Evolutionary conservation across 2,797 vertebrate species (phyloP).

Genomic region (Ceryle rudis): DNA sequence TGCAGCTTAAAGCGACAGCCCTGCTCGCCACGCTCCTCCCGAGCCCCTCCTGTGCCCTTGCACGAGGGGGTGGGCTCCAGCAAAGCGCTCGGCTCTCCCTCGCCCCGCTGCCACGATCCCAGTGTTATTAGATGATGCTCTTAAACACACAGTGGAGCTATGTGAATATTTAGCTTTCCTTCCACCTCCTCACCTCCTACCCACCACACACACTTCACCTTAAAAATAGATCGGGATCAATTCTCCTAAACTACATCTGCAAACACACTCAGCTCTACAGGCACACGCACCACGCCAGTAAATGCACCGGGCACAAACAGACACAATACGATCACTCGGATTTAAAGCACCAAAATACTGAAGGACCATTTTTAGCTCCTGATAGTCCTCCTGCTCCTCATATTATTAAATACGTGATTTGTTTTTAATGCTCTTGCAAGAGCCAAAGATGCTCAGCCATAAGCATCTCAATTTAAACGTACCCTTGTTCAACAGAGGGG

Average conservation of each 20-base stretch:
- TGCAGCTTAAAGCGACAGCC: constrained; percentile 56
- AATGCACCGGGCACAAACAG: not conserved
- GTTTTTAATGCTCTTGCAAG: not conserved
- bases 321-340: not conserved
- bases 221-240: constrained; percentile 62
- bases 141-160: constrained; percentile 25
- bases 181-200: constrained; percentile 71
- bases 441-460: not conserved
- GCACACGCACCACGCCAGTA: not conserved
- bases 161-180: constrained; percentile 67
- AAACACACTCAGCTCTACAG: constrained; percentile 19
- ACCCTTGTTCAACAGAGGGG: not conserved
- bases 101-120: constrained; percentile 36
- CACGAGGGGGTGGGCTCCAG: not conserved
- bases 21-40: constrained; percentile 22
- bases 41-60: not conserved
- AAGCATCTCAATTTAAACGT: not conserved
- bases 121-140: constrained; percentile 56
- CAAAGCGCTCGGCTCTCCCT: not conserved
- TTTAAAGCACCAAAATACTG: constrained; percentile 2
- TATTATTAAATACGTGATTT: not conserved
- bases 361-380: constrained; percentile 27
- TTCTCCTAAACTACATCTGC: constrained; percentile 53
- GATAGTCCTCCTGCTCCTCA: constrained; percentile 17
- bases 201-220: constrained; percentile 51